A percentile compares a stretch with the other conserved stretches of the same genome.
Evolutionary conservation across 2,888 invertebrate genomes (phyloP).

Genomic region (Volucella inflata): DNA sequence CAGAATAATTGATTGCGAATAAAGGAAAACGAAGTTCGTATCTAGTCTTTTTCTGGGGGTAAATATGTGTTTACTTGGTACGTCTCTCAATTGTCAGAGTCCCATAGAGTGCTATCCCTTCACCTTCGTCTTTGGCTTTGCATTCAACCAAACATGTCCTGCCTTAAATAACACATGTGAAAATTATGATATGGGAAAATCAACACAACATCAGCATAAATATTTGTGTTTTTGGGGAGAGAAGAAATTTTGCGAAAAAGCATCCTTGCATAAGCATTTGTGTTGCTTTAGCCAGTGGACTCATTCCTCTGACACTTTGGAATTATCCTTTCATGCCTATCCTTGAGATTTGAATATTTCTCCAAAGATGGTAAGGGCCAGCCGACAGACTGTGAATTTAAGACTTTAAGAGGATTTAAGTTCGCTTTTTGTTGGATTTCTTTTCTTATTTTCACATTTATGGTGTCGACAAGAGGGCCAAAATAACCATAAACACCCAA

Average conservation of each 20-base stretch:
- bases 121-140: background rate
- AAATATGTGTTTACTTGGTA: slow-evolving; percentile 46
- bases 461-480: background rate
- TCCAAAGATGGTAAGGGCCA: background rate
- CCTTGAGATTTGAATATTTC: slow-evolving; percentile 3
- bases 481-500: background rate
- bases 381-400: background rate
- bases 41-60: slow-evolving; percentile 12
- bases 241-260: slow-evolving; percentile 26
- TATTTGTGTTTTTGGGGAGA: slow-evolving; percentile 38
- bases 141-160: background rate
- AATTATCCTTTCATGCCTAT: background rate
- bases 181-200: slow-evolving; percentile 62
- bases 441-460: background rate
- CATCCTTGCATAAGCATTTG: slow-evolving; percentile 4
- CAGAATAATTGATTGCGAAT: slow-evolving; percentile 66
- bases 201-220: slow-evolving; percentile 58
- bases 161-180: slow-evolving; percentile 41
- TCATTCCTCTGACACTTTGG: background rate
- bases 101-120: background rate
- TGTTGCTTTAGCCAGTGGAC: background rate
- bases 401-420: slow-evolving; percentile 35
- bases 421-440: background rate
- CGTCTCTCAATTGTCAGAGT: slow-evolving; percentile 51
- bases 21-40: slow-evolving; percentile 37